These are phyloP conservation scores for Melospiza melodia DNA, from an alignment of 2,113 vertebrate species.

Conservation along the genomic window DNA sequence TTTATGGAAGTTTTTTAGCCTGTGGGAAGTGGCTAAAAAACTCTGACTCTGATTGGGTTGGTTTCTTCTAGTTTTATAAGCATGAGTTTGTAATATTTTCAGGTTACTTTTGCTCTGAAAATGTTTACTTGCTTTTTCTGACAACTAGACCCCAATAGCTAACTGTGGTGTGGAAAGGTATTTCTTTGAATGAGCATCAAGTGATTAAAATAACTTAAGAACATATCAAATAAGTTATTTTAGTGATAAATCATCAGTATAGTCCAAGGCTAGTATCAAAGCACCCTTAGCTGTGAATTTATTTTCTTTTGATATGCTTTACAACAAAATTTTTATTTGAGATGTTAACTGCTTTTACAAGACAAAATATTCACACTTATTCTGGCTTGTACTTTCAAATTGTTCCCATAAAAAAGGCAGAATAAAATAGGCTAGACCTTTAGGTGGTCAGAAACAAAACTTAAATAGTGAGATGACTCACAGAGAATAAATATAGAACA, in stretches of 20 bases:
- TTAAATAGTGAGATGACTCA: constrained; percentile 38
- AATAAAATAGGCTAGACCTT: constrained; percentile 19
- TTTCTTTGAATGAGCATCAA: background rate
- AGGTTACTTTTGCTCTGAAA: background rate
- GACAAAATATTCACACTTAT: background rate
- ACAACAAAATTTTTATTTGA: background rate
- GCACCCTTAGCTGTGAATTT: background rate
- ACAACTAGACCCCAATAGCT: background rate
- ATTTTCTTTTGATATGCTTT: background rate
- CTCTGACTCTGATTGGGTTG: fast-evolving
- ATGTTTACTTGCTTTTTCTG: background rate
- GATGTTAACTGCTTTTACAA: background rate
- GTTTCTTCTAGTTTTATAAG: background rate
- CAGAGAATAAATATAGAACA: background rate
- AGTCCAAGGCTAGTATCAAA: background rate
- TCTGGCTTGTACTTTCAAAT: background rate
- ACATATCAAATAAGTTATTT: background rate
- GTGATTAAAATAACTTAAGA: background rate
- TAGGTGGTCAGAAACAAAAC: constrained; percentile 9
- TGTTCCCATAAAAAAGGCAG: background rate
- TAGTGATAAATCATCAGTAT: background rate
- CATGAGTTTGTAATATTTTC: background rate
- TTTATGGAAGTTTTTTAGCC: background rate
- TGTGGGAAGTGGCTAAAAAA: background rate
- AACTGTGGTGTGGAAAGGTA: background rate